Evolutionary conservation across 2,888 invertebrate genomes (phyloP), one percentile per base, ranked within the genome.

Genomic region (Cyclophora albipunctata): DNA sequence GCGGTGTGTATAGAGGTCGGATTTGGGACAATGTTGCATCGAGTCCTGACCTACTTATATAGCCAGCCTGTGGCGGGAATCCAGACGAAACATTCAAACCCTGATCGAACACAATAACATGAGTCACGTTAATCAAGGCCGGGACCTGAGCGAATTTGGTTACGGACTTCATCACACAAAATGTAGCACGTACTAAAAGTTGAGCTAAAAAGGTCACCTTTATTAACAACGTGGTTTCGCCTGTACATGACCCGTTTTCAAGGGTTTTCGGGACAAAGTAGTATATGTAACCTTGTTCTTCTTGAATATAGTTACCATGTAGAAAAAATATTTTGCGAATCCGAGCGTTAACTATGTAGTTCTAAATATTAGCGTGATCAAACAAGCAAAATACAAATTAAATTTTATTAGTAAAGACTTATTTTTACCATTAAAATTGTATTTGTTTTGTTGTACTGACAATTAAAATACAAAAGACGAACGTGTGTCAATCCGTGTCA

Each of bases 81-180:
- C 70, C 80, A 87, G 86, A 86, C 86, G 71, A 73, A 85, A 84
- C 82, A 84, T 72, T 63, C 56, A 54, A 56, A 64, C 65, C 61
- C 58, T 51, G 63, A 54, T 52, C 42, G 48, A 40, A 5, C 52
- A 57, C 57, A 54, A 48, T 58, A 63, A 65, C 58, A 55, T 71
- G 73, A 71, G 61, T 73, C 72, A 67, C 66, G 66, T 61, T 66
- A 63, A 76, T 73, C 67, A 69, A 71, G 65, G 67, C 47, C 37
- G 37, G 37, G 37, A 37, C 4, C 37, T 42, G 7, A 7, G 4
- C 42, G n/a, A 7, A 40, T 40, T 7, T 40, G 5, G 3, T 4
- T 40, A 40, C 40, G 6, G n/a, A n/a, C 40, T 4, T 3, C 40
- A 5, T 40, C 40, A 3, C 20, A 20, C 20, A 20, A 20, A 20